Base-by-base conservation (phyloP, 2,888 invertebrate genomes). In the Oxyscelio sp. region DNA sequence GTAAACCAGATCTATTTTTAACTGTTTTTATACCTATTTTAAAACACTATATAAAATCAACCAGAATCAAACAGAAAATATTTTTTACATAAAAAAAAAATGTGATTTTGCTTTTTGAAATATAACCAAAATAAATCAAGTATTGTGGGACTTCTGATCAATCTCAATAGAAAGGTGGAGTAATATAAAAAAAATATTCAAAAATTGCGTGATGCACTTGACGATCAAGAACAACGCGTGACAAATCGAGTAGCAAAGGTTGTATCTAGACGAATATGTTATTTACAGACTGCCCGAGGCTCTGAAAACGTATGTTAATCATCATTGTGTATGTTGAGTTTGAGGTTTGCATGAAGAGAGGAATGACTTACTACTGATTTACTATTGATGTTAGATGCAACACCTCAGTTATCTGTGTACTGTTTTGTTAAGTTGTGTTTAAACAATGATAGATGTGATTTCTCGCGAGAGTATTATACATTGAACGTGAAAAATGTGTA, bases 251-350 rank as follows among this genome's bases (percentile, higher is more conserved):
- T 86, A 89, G 87, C 86, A 84, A 89, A 82, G 73, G 82, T 83
- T 85, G 68, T 88, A 91, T 85, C 86, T 88, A 92, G 89, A 74
- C 79, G 88, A 83, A 90, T 90, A 87, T 79, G 81, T 92, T 93
- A 89, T 93, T 93, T 93, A 88, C 94, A 94, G 93, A 89, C 91
- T 92, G 92, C 93, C 91, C 93, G 93, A 92, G 94, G 94, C 92
- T 93, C 94, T 89, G 94, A 94, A 91, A 93, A 92, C 93, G 94
- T 94, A 94, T 89, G 94, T 94, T 89, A 88, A 90, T 85, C 86
- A 86, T 73, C 83, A 83, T 86, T 83, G 86, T 87, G 85, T 85
- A 86, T 87, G 81, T 83, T 77, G 66, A 74, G 75, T 68, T 50
- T 34, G 56, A 74, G 68, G 83, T 80, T 83, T 73, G 85, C 85